Conservation (phyloP, 2,797 vertebrate genomes). For the Microhierax caerulescens region DNA sequence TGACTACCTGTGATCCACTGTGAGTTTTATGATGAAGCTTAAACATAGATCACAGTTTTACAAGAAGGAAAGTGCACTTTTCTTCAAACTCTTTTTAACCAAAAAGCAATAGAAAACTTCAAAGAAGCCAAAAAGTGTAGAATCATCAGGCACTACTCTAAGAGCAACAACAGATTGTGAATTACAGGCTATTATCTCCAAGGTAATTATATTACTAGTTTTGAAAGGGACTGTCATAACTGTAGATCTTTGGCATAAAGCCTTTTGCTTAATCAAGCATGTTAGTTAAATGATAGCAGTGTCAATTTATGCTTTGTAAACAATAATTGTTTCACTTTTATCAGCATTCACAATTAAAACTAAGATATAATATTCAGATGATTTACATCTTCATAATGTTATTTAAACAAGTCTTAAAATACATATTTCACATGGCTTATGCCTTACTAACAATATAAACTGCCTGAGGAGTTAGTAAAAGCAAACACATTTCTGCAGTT, state of each 20-base stretch:
- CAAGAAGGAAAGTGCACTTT: neutral
- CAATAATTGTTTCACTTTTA: neutral
- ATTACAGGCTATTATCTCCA: neutral
- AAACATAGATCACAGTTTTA: neutral
- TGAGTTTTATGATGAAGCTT: neutral
- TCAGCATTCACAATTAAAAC: neutral
- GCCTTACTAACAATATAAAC: neutral
- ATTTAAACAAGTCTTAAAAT: neutral
- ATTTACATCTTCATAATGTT: neutral
- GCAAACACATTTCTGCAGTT: neutral
- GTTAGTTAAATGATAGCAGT: neutral
- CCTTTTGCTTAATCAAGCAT: neutral
- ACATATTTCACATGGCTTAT: neutral
- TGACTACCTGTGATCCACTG: neutral
- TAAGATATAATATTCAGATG: neutral
- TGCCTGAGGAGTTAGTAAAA: neutral
- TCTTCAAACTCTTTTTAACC: neutral
- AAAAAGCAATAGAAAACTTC: neutral
- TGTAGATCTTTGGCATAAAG: neutral
- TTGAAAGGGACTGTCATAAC: neutral
- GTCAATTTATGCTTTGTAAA: neutral
- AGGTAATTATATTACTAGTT: neutral
- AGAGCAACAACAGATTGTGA: neutral
- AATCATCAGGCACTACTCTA: neutral
- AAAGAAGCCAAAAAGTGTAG: neutral